Evolutionary conservation across 2,797 vertebrate species (phyloP).

Genomic region (Syngnathus acus): DNA sequence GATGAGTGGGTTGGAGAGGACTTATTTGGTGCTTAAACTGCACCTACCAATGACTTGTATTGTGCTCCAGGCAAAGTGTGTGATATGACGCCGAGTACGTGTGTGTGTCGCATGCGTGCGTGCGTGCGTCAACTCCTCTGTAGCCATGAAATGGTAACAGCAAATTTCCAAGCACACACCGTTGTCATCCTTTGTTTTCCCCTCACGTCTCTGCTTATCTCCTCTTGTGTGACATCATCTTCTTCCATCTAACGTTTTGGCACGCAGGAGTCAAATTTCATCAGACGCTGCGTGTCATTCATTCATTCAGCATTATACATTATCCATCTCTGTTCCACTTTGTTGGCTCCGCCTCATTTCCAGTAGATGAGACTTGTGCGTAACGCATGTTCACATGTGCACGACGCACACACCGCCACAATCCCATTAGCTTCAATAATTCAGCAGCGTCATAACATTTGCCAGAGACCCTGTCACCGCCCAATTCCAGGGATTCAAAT

Average conservation of each 20-base stretch:
- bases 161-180: constrained; percentile 31
- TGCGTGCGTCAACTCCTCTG: constrained; percentile 45
- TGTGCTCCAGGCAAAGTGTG: constrained; percentile 62
- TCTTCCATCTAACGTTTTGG: background rate
- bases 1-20: constrained; percentile 51
- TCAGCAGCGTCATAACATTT: constrained; percentile 49
- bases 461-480: constrained; percentile 51
- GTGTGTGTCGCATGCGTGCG: constrained; percentile 7
- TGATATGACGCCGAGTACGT: constrained; percentile 46
- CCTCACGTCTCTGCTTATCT: background rate
- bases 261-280: constrained; percentile 32
- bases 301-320: constrained; percentile 44
- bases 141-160: constrained; percentile 54
- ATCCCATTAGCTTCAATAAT: constrained; percentile 68
- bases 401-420: background rate
- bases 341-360: constrained; percentile 53
- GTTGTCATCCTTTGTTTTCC: constrained; percentile 26
- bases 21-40: constrained; percentile 57
- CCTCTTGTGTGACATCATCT: too few species aligned
- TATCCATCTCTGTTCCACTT: constrained; percentile 62
- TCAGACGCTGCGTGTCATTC: constrained; percentile 34
- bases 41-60: constrained; percentile 67
- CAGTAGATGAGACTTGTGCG: constrained; percentile 44
- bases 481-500: constrained; percentile 42
- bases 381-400: constrained; percentile 21